Conservation (phyloP, 2,113 vertebrate genomes). For the Phainopepla nitens region DNA sequence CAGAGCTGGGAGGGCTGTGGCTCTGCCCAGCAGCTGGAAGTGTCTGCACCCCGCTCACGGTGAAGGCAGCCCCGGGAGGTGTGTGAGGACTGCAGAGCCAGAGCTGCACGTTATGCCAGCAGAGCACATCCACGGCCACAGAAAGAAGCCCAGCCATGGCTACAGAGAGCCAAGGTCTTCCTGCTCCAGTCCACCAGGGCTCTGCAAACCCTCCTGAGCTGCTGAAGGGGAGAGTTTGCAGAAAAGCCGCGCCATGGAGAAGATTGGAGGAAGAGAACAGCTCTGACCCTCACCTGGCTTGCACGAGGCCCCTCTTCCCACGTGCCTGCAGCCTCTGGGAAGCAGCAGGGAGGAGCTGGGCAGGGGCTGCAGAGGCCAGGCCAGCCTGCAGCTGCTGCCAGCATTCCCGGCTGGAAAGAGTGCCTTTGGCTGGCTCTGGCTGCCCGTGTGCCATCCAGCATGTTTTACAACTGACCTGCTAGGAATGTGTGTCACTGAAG, state of each 20-base stretch:
- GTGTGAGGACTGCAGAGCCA: not conserved
- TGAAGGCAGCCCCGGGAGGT: not conserved
- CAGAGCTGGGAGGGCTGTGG: not conserved
- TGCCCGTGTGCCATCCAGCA: conserved; percentile 35
- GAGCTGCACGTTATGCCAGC: not conserved
- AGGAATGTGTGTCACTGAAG: conserved; percentile 64
- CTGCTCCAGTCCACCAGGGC: not conserved
- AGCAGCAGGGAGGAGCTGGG: not conserved
- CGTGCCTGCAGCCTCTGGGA: not conserved
- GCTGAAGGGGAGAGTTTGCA: not conserved
- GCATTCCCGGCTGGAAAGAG: not conserved
- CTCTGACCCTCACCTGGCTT: not conserved
- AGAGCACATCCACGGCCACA: not conserved
- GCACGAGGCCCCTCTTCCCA: fast-evolving
- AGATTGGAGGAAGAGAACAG: not conserved
- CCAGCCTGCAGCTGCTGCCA: not conserved
- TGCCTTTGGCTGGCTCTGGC: not conserved
- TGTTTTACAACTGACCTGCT: conserved; percentile 65
- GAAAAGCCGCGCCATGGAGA: fast-evolving
- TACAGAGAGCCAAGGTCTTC: not conserved
- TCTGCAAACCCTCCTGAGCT: not conserved
- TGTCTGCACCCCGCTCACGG: not conserved
- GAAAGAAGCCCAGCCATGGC: not conserved
- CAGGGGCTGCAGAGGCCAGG: not conserved
- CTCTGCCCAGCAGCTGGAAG: not conserved